Evolutionary conservation across 1,140 invertebrate species (phyloP).

Genomic region (Latrodectus geometricus): DNA sequence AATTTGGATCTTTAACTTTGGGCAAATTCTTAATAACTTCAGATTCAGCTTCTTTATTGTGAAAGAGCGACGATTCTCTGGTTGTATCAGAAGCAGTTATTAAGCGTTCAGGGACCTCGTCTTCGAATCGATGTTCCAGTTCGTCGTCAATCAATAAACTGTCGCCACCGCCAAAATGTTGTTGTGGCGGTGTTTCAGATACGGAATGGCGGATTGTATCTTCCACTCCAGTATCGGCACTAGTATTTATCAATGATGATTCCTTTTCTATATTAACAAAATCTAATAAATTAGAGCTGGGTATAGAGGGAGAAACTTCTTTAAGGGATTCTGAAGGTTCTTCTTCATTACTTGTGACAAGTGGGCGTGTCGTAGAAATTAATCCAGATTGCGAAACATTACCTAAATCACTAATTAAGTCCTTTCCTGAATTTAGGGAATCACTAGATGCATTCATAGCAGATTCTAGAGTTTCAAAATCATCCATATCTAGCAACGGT

Average conservation of each 20-base stretch:
- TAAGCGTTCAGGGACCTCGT: conserved; percentile 3
- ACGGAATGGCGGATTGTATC: conserved; percentile 50
- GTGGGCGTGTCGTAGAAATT: conserved; percentile 53
- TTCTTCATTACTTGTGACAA: conserved; percentile 43
- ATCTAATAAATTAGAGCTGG: conserved; percentile 45
- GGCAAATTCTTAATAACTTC: conserved; percentile 38
- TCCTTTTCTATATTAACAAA: conserved; percentile 28
- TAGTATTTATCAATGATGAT: conserved; percentile 43
- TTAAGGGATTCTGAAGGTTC: conserved; percentile 8
- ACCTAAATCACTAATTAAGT: background rate
- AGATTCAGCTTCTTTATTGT: conserved; percentile 17
- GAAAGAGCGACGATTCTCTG: conserved; percentile 3
- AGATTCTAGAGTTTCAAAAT: conserved; percentile 44
- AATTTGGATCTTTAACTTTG: conserved; percentile 55
- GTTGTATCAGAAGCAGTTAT: conserved; percentile 7
- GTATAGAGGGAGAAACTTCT: conserved; percentile 18
- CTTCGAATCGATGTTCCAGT: background rate
- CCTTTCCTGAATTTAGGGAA: conserved; percentile 6
- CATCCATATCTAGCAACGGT: conserved; percentile 48
- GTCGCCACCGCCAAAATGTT: conserved; percentile 41
- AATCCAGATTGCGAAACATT: conserved; percentile 41
- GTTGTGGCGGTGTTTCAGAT: conserved; percentile 25
- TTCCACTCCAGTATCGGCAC: conserved; percentile 59
- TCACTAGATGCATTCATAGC: conserved; percentile 16
- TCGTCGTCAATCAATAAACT: conserved; percentile 50